These are phyloP conservation scores for Cremastobaeus sp. DNA, from an alignment of 2,888 invertebrate species.

Conservation along the genomic window DNA sequence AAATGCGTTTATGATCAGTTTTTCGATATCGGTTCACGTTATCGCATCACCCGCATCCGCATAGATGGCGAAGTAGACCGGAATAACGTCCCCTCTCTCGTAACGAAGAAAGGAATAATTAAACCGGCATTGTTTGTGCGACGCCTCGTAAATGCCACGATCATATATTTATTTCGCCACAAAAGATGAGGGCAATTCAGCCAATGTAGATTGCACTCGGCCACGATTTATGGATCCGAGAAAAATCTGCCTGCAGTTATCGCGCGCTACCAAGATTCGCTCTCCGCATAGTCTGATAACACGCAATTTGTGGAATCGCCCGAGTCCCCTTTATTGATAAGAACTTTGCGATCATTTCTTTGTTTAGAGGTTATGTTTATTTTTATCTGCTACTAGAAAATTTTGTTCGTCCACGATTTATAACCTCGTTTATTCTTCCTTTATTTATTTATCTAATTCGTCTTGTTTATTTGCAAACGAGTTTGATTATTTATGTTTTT, in stretches of 20 bases:
- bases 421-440: too few relatives aligned
- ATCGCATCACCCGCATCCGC: slow-evolving; percentile 20
- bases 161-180: slow-evolving; percentile 56
- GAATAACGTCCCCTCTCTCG: too few relatives aligned
- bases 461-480: too few relatives aligned
- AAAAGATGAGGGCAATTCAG: slow-evolving; percentile 56
- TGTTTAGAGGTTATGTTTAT: background rate
- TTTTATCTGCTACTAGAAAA: background rate
- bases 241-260: slow-evolving; percentile 56
- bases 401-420: too few relatives aligned
- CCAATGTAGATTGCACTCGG: slow-evolving; percentile 49
- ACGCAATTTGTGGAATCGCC: slow-evolving; percentile 41
- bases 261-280: slow-evolving; percentile 40
- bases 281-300: slow-evolving; percentile 28
- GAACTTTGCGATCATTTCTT: slow-evolving; percentile 14
- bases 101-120: slow-evolving; percentile 41
- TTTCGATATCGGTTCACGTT: slow-evolving; percentile 18
- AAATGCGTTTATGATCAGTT: too few relatives aligned
- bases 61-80: slow-evolving; percentile 4
- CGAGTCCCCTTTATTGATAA: slow-evolving; percentile 24
- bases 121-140: slow-evolving; percentile 38
- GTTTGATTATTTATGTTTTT: too few relatives aligned
- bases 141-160: slow-evolving; percentile 23
- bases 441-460: too few relatives aligned
- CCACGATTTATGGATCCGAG: slow-evolving; percentile 41